Evolutionary conservation across 2,797 vertebrate genomes (phyloP), one percentile per base, ranked within the genome.

Genomic region (Emys orbicularis): DNA sequence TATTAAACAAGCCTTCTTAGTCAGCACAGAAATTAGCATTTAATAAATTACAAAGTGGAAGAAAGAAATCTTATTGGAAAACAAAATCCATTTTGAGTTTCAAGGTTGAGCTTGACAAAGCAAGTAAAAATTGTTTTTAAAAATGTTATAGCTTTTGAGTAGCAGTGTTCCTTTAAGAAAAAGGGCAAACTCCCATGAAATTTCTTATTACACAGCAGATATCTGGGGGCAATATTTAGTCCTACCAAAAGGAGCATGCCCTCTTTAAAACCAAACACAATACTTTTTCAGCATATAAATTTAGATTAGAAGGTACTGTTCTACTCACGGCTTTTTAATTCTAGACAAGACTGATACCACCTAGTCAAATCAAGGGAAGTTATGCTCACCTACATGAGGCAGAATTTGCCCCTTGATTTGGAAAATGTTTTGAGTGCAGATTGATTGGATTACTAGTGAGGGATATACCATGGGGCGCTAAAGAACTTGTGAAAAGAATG

Each of bases 21-120:
- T 84, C 87, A 89, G 21, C 89, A 88, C 37, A 90, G 68, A 23
- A 93, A 90, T 13, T 19, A 85, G 54, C 52, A 84, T 34, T 61
- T 6, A 37, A 89, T 54, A 49, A 12, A 83, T 54, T 53, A 90
- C 9, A 90, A 90, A 87, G 79, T 0, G n/a, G 61, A 84, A 92
- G 52, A 94, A 44, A 87, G 12, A 89, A 90, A 85, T 81, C 31
- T 87, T 13, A 88, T 61, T 76, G 74, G 81, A 94, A 94, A 90
- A 86, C 21, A 79, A 79, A 83, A 65, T 41, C 25, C 5, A 84
- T 88, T 94, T 91, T 16, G 3, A 83, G 82, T 91, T 85, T 74
- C n/a, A 84, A 68, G n/a, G 8, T 52, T 31, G 23, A 49, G 6
- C 21, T 21, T 80, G 84, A 93, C 21, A 89, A 84, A 83, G 44